Conservation (phyloP, 2,888 invertebrate species). For the Merodon equestris region DNA sequence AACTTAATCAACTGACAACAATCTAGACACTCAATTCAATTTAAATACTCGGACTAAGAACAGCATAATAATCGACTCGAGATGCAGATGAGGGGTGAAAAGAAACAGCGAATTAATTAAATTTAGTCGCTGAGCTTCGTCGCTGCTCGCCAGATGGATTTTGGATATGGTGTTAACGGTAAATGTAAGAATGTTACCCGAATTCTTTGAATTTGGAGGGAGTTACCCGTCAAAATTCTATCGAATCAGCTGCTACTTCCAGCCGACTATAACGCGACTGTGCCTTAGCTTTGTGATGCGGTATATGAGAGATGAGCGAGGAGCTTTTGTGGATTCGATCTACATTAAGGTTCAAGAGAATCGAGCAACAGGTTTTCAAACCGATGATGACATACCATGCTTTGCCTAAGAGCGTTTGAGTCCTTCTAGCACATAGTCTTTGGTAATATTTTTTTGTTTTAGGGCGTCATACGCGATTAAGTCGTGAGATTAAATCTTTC, state of each 20-base stretch:
- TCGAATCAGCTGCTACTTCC: constrained; percentile 12
- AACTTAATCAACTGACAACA: constrained; percentile 42
- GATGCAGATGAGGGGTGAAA: constrained; percentile 17
- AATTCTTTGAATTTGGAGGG: constrained; percentile 14
- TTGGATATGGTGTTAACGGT: constrained; percentile 37
- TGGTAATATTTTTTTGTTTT: too few relatives aligned
- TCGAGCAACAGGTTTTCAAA: too few relatives aligned
- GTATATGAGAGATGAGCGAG: too few relatives aligned
- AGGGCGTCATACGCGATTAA: too few relatives aligned
- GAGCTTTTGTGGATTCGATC: too few relatives aligned
- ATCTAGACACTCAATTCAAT: constrained; percentile 27
- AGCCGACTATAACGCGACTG: background rate
- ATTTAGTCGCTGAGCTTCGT: constrained; percentile 9
- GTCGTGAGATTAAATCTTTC: too few relatives aligned
- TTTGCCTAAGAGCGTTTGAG: too few relatives aligned
- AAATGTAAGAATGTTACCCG: constrained; percentile 26
- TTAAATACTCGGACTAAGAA: constrained; percentile 37
- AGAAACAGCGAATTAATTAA: constrained; percentile 4
- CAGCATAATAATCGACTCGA: constrained; percentile 24
- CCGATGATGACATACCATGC: too few relatives aligned
- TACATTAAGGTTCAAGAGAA: too few relatives aligned
- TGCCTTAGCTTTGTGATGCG: too few relatives aligned
- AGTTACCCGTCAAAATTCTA: constrained; percentile 15
- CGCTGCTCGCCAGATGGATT: too few relatives aligned
- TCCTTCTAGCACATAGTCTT: too few relatives aligned